phyloP scores from a whole-genome alignment of 2,888 invertebrate species.

The Myopa testacea region DNA sequence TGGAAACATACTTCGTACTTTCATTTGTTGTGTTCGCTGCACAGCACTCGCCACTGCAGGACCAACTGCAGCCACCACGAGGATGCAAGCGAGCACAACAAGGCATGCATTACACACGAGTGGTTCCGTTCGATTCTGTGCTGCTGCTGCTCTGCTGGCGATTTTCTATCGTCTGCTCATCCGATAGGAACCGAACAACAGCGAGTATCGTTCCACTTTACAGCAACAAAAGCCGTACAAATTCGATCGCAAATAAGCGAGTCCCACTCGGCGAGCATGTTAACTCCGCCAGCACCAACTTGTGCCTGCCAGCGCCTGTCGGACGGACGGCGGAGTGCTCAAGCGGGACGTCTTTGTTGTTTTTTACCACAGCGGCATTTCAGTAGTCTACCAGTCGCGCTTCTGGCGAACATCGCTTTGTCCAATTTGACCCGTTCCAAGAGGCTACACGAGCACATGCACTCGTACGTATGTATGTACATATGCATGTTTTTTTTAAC shows the following conservation, averaged over 20 bases:
- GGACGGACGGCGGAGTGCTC: conserved; percentile 41
- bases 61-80: conserved; percentile 7
- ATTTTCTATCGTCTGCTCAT: conserved; percentile 15
- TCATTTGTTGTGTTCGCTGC: not conserved
- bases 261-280: conserved; percentile 6
- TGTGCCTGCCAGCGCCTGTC: conserved; percentile 45
- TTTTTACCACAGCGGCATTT: conserved; percentile 28
- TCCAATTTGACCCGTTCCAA: no score
- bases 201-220: not conserved
- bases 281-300: not conserved
- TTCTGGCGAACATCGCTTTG: no score
- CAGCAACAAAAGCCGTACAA: conserved; percentile 9
- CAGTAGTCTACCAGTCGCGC: not conserved
- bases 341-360: conserved; percentile 46
- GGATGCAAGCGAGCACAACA: conserved; percentile 10
- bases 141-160: conserved; percentile 24
- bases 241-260: conserved; percentile 13
- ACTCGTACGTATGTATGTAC: no score
- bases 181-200: conserved; percentile 17
- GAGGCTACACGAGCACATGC: no score
- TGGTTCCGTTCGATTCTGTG: conserved; percentile 22
- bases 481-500: no score
- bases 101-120: conserved; percentile 5
- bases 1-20: not conserved
- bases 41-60: not conserved